These are phyloP conservation scores for Ashinkailepas kermadecensis DNA, from an alignment of 2,888 invertebrate genomes.

Conservation along the genomic window DNA sequence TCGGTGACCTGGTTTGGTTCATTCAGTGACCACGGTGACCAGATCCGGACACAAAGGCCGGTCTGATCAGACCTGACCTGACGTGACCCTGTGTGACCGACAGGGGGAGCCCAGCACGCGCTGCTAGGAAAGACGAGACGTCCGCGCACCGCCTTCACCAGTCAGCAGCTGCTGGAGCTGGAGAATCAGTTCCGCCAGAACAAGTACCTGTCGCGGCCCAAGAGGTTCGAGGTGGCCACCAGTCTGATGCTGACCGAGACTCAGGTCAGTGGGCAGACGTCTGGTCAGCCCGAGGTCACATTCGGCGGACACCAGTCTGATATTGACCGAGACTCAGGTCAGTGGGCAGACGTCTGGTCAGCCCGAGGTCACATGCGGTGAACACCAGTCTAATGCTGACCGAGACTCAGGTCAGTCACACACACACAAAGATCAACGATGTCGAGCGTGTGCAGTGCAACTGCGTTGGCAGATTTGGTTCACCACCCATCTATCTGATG, in stretches of 20 bases:
- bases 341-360: constrained; percentile 28
- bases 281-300: too few relatives aligned
- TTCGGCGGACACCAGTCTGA: constrained; percentile 83
- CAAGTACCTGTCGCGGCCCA: constrained; percentile 96
- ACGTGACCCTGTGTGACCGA: not conserved
- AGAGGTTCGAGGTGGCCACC: constrained; percentile 97
- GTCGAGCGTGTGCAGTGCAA: too few relatives aligned
- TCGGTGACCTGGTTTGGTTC: too few relatives aligned
- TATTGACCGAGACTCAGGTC: constrained; percentile 98
- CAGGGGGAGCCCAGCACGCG: constrained; percentile 40
- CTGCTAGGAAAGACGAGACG: constrained; percentile 77
- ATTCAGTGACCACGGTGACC: too few relatives aligned
- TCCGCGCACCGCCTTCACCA: constrained; percentile 96
- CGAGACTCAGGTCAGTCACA: constrained; percentile 78
- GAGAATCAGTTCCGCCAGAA: constrained; percentile 98
- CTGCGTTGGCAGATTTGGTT: too few relatives aligned
- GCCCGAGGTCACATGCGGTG: constrained; percentile 47
- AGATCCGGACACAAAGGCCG: too few relatives aligned
- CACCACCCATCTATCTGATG: too few relatives aligned
- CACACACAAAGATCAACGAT: too few relatives aligned
- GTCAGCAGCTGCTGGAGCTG: constrained; percentile 90
- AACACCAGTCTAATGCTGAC: constrained; percentile 95
- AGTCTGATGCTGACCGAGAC: constrained; percentile 96
- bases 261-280: constrained; percentile 56
- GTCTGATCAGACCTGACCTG: too few relatives aligned